These are phyloP conservation scores for Shargacucullia verbasci DNA, from an alignment of 2,888 invertebrate species.

Conservation along the genomic window DNA sequence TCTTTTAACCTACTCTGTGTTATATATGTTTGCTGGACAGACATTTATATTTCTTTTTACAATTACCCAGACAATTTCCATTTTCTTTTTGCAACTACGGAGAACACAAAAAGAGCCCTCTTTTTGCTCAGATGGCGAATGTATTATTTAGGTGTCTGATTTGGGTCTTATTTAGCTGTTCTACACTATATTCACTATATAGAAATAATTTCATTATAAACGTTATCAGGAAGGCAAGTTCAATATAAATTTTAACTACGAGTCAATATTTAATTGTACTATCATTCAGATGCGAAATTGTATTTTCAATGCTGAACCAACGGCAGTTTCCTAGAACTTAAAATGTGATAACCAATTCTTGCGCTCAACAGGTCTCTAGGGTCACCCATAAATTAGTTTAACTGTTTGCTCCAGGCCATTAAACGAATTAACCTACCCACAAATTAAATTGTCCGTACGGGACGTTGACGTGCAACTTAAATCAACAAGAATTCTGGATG, in stretches of 20 bases:
- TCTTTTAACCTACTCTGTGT: too few species aligned
- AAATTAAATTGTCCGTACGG: constrained; percentile 37
- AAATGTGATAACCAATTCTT: constrained; percentile 13
- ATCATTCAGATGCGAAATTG: not conserved
- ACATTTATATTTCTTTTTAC: too few species aligned
- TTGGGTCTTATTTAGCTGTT: not conserved
- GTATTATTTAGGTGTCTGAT: constrained; percentile 6
- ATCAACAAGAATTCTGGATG: constrained; percentile 41
- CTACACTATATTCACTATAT: too few species aligned
- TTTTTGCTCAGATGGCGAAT: constrained; percentile 6
- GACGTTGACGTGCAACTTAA: constrained; percentile 16
- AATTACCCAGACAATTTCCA: not conserved
- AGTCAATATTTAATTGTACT: too few species aligned
- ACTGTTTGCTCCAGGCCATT: constrained; percentile 41
- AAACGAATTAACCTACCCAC: constrained; percentile 43
- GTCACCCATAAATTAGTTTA: constrained; percentile 41
- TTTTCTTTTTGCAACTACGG: constrained; percentile 10
- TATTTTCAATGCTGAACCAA: not conserved
- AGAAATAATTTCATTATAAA: too few species aligned
- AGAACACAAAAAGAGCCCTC: constrained; percentile 5
- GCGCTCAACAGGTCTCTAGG: constrained; percentile 38
- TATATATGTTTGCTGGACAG: too few species aligned
- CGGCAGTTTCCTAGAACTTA: constrained; percentile 1
- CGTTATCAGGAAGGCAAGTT: too few species aligned
- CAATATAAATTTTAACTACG: too few species aligned